phyloP scores from a whole-genome alignment of 2,113 vertebrate genomes.

The Apteryx mantelli region DNA sequence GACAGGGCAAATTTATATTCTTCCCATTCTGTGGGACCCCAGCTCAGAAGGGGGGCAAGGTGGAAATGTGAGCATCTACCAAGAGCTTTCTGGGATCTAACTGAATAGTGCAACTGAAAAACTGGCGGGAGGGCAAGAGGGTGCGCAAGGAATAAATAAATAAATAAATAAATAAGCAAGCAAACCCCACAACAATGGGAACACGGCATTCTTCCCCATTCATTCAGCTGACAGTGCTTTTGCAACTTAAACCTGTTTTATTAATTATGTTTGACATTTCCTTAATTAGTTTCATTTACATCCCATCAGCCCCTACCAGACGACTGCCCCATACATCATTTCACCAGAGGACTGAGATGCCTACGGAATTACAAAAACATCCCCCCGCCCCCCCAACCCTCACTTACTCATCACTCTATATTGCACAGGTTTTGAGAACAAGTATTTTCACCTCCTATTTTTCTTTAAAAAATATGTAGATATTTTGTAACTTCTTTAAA shows the following conservation, averaged over 20 bases:
- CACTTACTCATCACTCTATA: slow-evolving; percentile 27
- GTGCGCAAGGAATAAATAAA: slow-evolving; percentile 14
- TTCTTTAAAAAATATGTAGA: neutral
- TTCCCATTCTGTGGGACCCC: slow-evolving; percentile 80
- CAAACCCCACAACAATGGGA: slow-evolving; percentile 70
- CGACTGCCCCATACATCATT: slow-evolving; percentile 90
- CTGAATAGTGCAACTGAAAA: slow-evolving; percentile 77
- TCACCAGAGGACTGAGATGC: slow-evolving; percentile 76
- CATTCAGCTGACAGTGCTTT: slow-evolving; percentile 84
- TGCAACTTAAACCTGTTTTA: slow-evolving; percentile 85
- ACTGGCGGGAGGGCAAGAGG: slow-evolving; percentile 54
- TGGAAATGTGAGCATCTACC: slow-evolving; percentile 65
- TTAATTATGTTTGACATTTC: slow-evolving; percentile 87
- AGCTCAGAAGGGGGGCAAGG: slow-evolving; percentile 80
- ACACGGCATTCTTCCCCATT: slow-evolving; percentile 79
- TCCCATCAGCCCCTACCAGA: slow-evolving; percentile 90
- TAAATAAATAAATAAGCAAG: slow-evolving; percentile 61
- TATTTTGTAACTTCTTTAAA: neutral
- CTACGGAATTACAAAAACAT: slow-evolving; percentile 78
- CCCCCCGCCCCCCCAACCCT: neutral
- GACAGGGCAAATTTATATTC: slow-evolving; percentile 94
- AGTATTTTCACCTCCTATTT: neutral
- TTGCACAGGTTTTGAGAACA: slow-evolving; percentile 45
- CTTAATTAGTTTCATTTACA: slow-evolving; percentile 86
- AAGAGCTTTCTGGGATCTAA: slow-evolving; percentile 84